phyloP scores from a whole-genome alignment of 2,113 vertebrate genomes.

The Stegastes partitus region DNA sequence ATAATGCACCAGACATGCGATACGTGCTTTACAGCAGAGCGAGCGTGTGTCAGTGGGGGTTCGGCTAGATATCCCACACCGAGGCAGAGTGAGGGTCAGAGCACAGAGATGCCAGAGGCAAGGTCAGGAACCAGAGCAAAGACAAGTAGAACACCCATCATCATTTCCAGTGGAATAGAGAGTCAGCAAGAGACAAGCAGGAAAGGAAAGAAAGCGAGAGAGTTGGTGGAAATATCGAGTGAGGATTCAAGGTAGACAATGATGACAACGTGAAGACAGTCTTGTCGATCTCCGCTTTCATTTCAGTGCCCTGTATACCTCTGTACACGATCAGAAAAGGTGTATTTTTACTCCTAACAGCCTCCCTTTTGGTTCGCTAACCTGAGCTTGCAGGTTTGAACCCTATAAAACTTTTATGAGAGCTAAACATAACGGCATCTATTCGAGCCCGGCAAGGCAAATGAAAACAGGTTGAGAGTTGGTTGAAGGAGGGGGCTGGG shows the following conservation, averaged over 20 bases:
- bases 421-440: constrained; percentile 36
- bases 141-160: constrained; percentile 25
- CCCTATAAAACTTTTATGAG: constrained; percentile 38
- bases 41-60: constrained; percentile 8
- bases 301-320: background rate
- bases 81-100: constrained; percentile 57
- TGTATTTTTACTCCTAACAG: background rate
- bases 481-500: constrained; percentile 14
- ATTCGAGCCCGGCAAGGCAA: constrained; percentile 1
- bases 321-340: background rate
- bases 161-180: constrained; percentile 15
- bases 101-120: constrained; percentile 59
- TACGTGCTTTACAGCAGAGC: constrained; percentile 10
- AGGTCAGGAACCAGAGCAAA: constrained; percentile 57
- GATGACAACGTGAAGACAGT: background rate
- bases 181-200: background rate
- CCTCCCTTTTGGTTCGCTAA: background rate
- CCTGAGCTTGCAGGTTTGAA: constrained; percentile 1
- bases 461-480: constrained; percentile 55
- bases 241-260: background rate
- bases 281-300: background rate
- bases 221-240: background rate
- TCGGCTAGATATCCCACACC: constrained; percentile 23
- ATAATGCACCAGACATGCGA: constrained; percentile 33
- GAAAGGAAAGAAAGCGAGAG: background rate